These are phyloP conservation scores for Mastomys natalensis DNA, from an alignment of 2,113 vertebrate species.

Conservation along the genomic window DNA sequence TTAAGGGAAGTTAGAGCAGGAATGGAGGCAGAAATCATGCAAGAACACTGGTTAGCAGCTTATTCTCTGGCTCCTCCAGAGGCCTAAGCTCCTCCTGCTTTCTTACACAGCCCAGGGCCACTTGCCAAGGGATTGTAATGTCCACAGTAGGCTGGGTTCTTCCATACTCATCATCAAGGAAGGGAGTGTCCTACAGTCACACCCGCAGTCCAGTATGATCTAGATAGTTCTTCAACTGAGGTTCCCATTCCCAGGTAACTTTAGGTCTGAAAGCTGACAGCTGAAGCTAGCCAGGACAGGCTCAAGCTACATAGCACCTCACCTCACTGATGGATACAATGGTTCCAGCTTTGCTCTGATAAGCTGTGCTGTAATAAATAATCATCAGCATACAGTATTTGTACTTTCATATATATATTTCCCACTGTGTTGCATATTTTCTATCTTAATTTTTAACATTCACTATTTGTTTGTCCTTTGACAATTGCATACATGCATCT, in stretches of 20 bases:
- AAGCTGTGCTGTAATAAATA: neutral
- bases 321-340: neutral
- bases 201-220: neutral
- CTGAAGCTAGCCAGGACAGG: neutral
- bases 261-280: neutral
- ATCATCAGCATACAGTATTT: neutral
- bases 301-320: neutral
- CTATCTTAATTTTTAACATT: neutral
- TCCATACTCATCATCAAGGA: neutral
- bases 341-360: neutral
- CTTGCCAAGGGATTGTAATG: too few relatives aligned
- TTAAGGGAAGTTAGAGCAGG: neutral
- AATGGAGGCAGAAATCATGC: neutral
- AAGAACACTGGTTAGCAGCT: too few relatives aligned
- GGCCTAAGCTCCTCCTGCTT: neutral
- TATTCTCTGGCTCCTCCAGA: neutral
- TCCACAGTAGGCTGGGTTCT: neutral
- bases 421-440: neutral
- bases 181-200: neutral
- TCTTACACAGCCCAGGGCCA: neutral
- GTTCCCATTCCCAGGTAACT: neutral
- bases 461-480: neutral
- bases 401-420: neutral
- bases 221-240: neutral
- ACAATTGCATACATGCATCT: neutral